These are phyloP conservation scores for Ceyx erithaca DNA, from an alignment of 2,797 vertebrate species.

Conservation along the genomic window DNA sequence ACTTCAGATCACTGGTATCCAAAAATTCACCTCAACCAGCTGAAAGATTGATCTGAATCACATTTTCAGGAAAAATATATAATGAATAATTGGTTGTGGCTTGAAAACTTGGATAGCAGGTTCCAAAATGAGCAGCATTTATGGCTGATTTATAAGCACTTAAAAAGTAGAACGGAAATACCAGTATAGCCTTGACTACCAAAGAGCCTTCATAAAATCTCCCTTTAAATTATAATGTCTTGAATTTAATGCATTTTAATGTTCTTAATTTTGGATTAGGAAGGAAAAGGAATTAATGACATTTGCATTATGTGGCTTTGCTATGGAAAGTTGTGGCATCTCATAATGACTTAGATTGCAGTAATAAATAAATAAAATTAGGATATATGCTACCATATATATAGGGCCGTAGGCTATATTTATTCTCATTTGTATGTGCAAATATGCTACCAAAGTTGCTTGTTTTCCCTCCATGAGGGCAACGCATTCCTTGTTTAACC, in stretches of 20 bases:
- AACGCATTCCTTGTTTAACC: neutral
- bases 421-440: constrained; percentile 1
- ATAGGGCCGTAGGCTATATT: neutral
- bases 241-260: constrained; percentile 66
- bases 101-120: constrained; percentile 18
- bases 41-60: constrained; percentile 40
- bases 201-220: constrained; percentile 35
- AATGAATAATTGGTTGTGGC: neutral
- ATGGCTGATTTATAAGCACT: constrained; percentile 49
- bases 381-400: neutral
- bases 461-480: neutral
- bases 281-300: constrained; percentile 35
- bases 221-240: constrained; percentile 43
- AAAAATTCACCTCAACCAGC: constrained; percentile 6
- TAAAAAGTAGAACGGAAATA: constrained; percentile 37
- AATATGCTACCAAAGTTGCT: neutral
- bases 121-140: constrained; percentile 36
- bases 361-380: constrained; percentile 50
- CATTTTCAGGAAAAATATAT: constrained; percentile 21
- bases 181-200: constrained; percentile 30
- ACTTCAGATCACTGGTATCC: neutral
- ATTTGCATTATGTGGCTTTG: constrained; percentile 24
- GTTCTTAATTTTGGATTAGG: constrained; percentile 61
- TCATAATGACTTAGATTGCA: constrained; percentile 27
- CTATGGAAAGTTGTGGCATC: constrained; percentile 4